Percentiles rank a stretch among this genome's conserved stretches.
These are phyloP conservation scores for Nothura maculosa DNA, from an alignment of 2,797 vertebrate species.

Conservation along the genomic window DNA sequence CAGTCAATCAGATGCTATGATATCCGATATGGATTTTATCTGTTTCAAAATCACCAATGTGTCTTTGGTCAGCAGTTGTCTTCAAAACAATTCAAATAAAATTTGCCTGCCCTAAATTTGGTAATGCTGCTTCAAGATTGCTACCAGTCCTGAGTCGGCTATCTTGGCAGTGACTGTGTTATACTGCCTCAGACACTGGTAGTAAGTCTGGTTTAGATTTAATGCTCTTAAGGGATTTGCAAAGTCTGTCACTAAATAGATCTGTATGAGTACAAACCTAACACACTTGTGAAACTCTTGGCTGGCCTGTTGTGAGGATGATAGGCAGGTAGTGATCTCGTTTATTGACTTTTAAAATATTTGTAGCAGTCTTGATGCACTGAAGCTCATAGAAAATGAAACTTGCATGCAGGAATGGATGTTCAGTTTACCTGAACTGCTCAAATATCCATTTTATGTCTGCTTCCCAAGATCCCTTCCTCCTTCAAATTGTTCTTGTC, in stretches of 20 bases:
- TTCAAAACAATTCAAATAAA: neutral
- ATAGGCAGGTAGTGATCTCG: neutral
- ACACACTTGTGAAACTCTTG: neutral
- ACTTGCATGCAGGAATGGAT: neutral
- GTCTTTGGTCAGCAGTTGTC: fast-evolving
- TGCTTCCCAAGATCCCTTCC: neutral
- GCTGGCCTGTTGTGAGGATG: neutral
- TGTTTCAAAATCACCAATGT: neutral
- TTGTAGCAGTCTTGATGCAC: neutral
- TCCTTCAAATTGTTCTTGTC: neutral
- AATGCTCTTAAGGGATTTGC: neutral
- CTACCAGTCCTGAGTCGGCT: neutral
- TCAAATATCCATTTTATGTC: neutral
- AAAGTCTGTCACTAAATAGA: neutral
- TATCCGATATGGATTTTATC: fast-evolving
- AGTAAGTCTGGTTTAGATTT: neutral
- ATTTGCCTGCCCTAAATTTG: neutral
- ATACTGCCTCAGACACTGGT: fast-evolving
- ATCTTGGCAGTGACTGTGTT: fast-evolving
- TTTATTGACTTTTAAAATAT: neutral
- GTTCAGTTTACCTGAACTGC: neutral
- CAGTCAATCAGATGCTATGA: neutral
- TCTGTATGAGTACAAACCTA: neutral
- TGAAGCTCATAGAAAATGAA: neutral
- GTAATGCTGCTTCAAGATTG: neutral